These are phyloP conservation scores for Apodemus sylvaticus DNA, from an alignment of 2,113 vertebrate genomes.

Conservation along the genomic window DNA sequence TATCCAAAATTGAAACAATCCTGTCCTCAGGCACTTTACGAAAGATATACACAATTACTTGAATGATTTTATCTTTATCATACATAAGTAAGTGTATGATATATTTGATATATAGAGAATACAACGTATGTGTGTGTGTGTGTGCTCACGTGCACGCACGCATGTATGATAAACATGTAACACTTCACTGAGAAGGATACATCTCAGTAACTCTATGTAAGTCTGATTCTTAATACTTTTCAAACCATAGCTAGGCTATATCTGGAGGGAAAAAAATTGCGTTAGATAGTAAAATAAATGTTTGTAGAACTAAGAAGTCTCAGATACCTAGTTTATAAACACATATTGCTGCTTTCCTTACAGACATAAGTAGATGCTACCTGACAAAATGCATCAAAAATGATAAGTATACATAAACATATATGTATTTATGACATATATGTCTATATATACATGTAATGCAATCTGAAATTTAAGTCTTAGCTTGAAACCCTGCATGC, in stretches of 20 bases:
- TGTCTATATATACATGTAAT: background rate
- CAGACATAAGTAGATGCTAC: background rate
- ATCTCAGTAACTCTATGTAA: background rate
- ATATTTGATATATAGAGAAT: background rate
- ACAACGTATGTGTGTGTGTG: background rate
- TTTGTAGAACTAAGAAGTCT: background rate
- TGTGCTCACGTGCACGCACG: too few relatives aligned
- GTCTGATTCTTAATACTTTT: background rate
- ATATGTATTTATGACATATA: background rate
- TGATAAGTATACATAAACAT: background rate
- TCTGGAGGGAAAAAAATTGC: background rate
- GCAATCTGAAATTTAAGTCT: background rate
- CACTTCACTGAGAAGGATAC: background rate
- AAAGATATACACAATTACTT: background rate
- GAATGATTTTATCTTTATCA: background rate
- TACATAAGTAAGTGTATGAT: background rate
- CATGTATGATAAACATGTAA: background rate
- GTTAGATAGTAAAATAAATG: background rate
- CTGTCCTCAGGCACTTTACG: background rate
- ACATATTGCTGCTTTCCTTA: background rate
- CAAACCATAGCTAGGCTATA: background rate
- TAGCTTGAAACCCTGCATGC: background rate
- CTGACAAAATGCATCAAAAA: background rate
- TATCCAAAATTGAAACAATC: background rate
- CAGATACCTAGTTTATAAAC: background rate